Evolutionary conservation across 2,888 invertebrate genomes (phyloP).

Genomic region (Barypeithes pellucidus): DNA sequence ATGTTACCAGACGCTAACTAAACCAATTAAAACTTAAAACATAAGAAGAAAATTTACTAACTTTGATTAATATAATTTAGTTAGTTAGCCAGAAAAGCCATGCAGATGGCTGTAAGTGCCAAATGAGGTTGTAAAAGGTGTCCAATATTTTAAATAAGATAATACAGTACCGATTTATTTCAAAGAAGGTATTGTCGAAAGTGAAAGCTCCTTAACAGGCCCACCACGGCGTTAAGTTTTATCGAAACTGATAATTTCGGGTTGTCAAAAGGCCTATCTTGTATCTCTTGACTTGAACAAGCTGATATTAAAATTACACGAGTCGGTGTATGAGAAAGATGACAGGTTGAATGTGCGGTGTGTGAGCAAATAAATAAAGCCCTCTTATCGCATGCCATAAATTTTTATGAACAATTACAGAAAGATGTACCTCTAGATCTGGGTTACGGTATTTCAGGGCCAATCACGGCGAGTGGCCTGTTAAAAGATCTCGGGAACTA

Average conservation of each 20-base stretch:
- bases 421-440: not conserved
- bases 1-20: no score
- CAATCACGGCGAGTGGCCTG: no score
- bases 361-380: slow-evolving; percentile 5
- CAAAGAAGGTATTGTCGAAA: not conserved
- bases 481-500: no score
- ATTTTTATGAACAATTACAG: slow-evolving; percentile 8
- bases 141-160: no score
- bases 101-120: no score
- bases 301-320: slow-evolving; percentile 15
- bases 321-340: slow-evolving; percentile 12
- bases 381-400: not conserved
- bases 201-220: slow-evolving; percentile 13
- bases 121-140: no score
- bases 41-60: no score
- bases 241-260: slow-evolving; percentile 12
- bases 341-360: not conserved
- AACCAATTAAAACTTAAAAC: no score
- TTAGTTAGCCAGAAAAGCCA: no score
- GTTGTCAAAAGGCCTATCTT: slow-evolving; percentile 11
- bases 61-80: no score
- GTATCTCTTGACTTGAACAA: slow-evolving; percentile 14
- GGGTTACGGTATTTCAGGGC: no score
- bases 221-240: slow-evolving; percentile 9
- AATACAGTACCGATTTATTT: no score